Percentiles rank a stretch among this genome's conserved stretches.
These are phyloP conservation scores for Aspidiotus destructor DNA, from an alignment of 2,888 invertebrate species.

Conservation along the genomic window DNA sequence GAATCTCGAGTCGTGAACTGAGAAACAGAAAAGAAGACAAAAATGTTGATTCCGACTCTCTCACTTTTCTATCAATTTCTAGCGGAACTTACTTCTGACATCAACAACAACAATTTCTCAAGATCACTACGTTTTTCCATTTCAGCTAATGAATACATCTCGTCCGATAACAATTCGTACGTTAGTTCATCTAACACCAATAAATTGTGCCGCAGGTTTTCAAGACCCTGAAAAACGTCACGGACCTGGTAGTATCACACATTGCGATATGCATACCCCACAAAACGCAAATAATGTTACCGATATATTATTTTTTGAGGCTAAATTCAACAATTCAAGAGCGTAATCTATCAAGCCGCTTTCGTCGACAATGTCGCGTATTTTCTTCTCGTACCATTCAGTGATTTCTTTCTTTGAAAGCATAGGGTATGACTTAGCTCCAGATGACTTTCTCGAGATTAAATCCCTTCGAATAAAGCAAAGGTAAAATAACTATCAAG, in stretches of 20 bases:
- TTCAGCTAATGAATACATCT: constrained; percentile 13
- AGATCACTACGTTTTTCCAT: constrained; percentile 16
- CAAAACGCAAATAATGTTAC: neutral
- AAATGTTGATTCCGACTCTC: neutral
- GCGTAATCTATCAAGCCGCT: constrained; percentile 24
- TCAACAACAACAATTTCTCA: constrained; percentile 12
- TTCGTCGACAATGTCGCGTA: constrained; percentile 15
- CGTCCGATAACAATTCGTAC: constrained; percentile 23
- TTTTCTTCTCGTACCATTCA: constrained; percentile 25
- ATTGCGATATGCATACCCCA: no score
- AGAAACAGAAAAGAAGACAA: neutral
- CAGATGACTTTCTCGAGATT: neutral
- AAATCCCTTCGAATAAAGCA: neutral
- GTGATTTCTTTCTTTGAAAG: constrained; percentile 9
- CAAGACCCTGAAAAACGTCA: constrained; percentile 8
- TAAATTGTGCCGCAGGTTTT: constrained; percentile 21
- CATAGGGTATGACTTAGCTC: neutral
- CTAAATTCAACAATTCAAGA: constrained; percentile 23
- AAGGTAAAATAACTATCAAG: neutral
- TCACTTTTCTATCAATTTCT: no score
- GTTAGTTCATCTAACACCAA: constrained; percentile 18
- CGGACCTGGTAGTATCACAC: no score
- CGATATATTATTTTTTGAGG: constrained; percentile 15
- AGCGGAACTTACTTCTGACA: constrained; percentile 20
- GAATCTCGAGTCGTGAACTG: constrained; percentile 12